Percentiles rank a stretch among this genome's conserved stretches.
These are phyloP conservation scores for Nothobranchius furzeri DNA, from an alignment of 2,113 vertebrate genomes.

Conservation along the genomic window DNA sequence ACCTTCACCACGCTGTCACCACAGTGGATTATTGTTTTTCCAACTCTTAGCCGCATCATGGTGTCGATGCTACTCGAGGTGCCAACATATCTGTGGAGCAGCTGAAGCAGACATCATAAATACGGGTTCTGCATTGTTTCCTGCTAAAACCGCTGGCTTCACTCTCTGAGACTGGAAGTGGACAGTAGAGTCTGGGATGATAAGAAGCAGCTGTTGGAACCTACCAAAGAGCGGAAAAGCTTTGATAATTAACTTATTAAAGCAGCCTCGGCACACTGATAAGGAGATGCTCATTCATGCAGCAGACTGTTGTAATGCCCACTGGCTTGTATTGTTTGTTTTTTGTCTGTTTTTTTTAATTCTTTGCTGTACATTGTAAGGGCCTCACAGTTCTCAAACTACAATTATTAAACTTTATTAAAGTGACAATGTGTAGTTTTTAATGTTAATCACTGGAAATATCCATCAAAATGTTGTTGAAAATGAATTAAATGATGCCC, in stretches of 20 bases:
- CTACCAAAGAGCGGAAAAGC: constrained; percentile 27
- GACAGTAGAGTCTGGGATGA: constrained; percentile 51
- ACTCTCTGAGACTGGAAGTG: constrained; percentile 25
- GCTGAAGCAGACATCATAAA: constrained; percentile 35
- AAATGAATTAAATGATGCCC: no score
- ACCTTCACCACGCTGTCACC: background rate
- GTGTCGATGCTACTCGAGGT: background rate
- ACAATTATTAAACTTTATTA: no score
- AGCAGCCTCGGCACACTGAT: constrained; percentile 31
- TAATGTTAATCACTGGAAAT: no score
- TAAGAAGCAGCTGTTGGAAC: constrained; percentile 35
- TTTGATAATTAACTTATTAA: constrained; percentile 57
- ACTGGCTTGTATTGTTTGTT: constrained; percentile 16
- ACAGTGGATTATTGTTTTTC: no score
- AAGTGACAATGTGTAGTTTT: no score
- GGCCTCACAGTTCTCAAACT: no score
- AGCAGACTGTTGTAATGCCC: constrained; percentile 10
- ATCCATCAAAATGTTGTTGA: no score
- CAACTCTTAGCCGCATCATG: no score
- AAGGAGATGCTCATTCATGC: constrained; percentile 26
- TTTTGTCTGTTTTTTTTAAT: background rate
- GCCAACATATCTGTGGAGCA: constrained; percentile 19
- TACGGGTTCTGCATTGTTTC: constrained; percentile 18
- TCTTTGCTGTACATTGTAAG: no score
- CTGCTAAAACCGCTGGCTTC: background rate